A percentile compares a stretch with the other conserved stretches of the same genome.
Conservation (phyloP, 2,888 invertebrate genomes). For the Heliconius hortense region DNA sequence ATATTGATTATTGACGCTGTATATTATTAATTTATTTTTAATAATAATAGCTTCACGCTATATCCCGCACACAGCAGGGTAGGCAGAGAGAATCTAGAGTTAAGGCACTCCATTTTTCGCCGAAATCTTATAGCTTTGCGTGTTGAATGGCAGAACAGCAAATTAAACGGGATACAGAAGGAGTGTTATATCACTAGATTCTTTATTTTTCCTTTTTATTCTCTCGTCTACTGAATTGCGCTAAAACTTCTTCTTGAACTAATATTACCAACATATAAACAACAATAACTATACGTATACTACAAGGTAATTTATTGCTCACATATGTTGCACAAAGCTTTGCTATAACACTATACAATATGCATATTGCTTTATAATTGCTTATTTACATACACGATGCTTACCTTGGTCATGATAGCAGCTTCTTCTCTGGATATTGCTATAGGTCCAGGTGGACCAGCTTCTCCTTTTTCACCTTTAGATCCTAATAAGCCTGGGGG, state of each 20-base stretch:
- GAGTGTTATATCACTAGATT: too few relatives aligned
- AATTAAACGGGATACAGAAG: too few relatives aligned
- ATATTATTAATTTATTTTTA: too few relatives aligned
- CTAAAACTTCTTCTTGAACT: too few relatives aligned
- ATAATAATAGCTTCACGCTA: too few relatives aligned
- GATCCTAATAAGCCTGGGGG: conserved; percentile 84
- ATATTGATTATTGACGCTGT: background rate
- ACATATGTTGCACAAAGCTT: background rate
- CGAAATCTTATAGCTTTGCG: too few relatives aligned
- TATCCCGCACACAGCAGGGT: too few relatives aligned
- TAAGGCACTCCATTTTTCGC: too few relatives aligned
- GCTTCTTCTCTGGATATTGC: conserved; percentile 83
- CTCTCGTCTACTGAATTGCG: background rate
- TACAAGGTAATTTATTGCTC: background rate
- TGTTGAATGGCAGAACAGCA: too few relatives aligned
- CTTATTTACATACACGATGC: background rate
- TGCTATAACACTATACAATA: background rate
- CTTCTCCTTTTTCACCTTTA: conserved; percentile 87
- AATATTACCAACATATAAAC: too few relatives aligned
- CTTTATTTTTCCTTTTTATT: background rate
- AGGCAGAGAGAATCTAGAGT: too few relatives aligned
- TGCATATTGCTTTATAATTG: background rate
- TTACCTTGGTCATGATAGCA: conserved; percentile 81
- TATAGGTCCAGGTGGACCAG: conserved; percentile 86
- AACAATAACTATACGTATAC: too few relatives aligned